phyloP scores from a whole-genome alignment of 2,888 invertebrate species.

The Encarsia formosa region DNA sequence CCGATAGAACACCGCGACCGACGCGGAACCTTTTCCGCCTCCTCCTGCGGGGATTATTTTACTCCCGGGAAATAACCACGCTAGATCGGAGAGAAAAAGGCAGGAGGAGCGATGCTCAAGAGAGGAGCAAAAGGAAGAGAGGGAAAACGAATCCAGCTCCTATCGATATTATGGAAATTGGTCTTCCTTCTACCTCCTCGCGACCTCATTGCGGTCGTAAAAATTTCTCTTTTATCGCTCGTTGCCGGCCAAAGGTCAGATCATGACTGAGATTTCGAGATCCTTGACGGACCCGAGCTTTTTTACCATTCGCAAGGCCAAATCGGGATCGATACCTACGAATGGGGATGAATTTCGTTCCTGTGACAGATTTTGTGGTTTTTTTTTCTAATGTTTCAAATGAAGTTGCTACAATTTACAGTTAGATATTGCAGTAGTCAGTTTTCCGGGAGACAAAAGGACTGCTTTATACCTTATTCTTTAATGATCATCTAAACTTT shows the following conservation, averaged over 20 bases:
- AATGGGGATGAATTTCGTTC: too few species aligned
- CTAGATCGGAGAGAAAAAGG: slow-evolving; percentile 17
- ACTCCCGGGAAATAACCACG: slow-evolving; percentile 29
- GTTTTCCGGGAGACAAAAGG: too few species aligned
- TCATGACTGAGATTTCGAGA: not conserved
- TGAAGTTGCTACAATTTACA: too few species aligned
- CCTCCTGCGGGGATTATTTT: slow-evolving; percentile 27
- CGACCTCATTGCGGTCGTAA: too few species aligned
- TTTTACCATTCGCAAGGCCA: not conserved
- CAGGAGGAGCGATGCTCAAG: slow-evolving; percentile 2
- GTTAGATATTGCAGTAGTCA: too few species aligned
- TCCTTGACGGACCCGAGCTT: not conserved
- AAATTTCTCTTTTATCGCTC: not conserved
- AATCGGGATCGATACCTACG: too few species aligned
- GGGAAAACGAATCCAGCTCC: slow-evolving; percentile 16
- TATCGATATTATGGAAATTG: slow-evolving; percentile 29
- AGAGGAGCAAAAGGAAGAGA: slow-evolving; percentile 21
- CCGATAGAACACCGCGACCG: too few species aligned
- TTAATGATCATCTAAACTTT: too few species aligned
- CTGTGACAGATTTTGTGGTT: too few species aligned
- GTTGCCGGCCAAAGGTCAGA: not conserved
- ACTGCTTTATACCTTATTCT: too few species aligned
- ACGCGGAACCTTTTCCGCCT: slow-evolving; percentile 15
- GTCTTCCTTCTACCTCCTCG: not conserved
- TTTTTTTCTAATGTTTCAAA: too few species aligned